A percentile compares a stretch with the other conserved stretches of the same genome.
phyloP scores from a whole-genome alignment of 2,888 invertebrate species.

The Dendrolimus houi region DNA sequence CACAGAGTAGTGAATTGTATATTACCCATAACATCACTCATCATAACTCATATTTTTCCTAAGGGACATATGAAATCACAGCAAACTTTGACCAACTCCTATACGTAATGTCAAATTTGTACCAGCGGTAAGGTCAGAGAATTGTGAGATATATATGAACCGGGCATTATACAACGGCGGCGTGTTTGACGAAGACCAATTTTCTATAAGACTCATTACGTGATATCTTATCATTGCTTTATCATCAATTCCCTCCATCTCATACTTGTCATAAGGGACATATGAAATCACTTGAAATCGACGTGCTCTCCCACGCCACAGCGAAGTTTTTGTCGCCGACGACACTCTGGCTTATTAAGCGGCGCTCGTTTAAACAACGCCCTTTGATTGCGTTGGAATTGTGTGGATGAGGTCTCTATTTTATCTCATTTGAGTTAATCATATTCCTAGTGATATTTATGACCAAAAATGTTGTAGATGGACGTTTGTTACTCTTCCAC shows the following conservation, averaged over 20 bases:
- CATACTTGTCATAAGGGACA: not conserved
- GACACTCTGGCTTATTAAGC: conserved; percentile 67
- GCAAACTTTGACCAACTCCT: not conserved
- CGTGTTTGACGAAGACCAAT: not conserved
- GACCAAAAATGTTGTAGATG: too few relatives aligned
- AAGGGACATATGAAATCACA: not conserved
- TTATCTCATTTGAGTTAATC: not conserved
- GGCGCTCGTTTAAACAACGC: conserved; percentile 34
- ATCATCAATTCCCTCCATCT: not conserved
- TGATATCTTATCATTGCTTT: not conserved
- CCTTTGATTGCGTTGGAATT: conserved; percentile 26
- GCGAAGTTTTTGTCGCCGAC: conserved; percentile 49
- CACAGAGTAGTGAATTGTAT: too few relatives aligned
- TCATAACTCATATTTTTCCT: not conserved
- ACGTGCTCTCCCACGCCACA: conserved; percentile 16
- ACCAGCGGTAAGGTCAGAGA: too few relatives aligned
- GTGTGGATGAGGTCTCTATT: conserved; percentile 30
- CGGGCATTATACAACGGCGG: not conserved
- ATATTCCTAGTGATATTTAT: too few relatives aligned
- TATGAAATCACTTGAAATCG: not conserved
- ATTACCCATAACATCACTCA: too few relatives aligned
- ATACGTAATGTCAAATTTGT: too few relatives aligned
- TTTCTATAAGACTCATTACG: not conserved
- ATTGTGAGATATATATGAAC: too few relatives aligned
- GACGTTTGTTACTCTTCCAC: too few relatives aligned